Base-by-base conservation (phyloP, 1,140 invertebrate genomes). In the Scaptomyza hsui region DNA sequence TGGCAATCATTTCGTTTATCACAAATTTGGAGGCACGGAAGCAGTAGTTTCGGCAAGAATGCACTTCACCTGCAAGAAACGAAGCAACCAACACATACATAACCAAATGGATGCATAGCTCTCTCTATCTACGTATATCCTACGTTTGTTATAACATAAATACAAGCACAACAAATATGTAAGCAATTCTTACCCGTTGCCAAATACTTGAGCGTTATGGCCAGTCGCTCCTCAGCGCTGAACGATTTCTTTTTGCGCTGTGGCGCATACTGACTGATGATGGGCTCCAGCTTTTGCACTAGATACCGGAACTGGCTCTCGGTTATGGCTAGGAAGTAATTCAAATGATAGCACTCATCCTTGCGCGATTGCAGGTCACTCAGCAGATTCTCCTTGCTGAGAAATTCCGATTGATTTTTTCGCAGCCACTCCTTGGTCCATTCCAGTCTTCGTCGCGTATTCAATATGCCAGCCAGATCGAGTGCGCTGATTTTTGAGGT, bases 11-110 rank as follows among this genome's bases (percentile, higher is more conserved):
- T 85, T 83, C 88, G 73, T 90, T 78, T 85, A 91, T 91, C 79
- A 91, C 89, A 89, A 89, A 78, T 82, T 91, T 90, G 55, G 89
- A 91, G 80, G 89, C 89, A 85, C 89, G 89, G 82, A 91, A 90
- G 77, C 89, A 91, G 80, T 91, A 91, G 75, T 91, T 90, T 72
- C 89, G 86, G 82, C 89, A 91, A 57, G 89, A 90, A 80, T 91
- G 89, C 39, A 91, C 82, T 89, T 91, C 89, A 81, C 89, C 89
- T 91, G 56, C 39, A 48, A 51, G 10, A 48, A 9, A 71, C 35
- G 9, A 41, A 29, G 39, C 9, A 29, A 29, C 26, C 0, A 29
- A 51, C n/a, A 61, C 29, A 37, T 10, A 21, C 16, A 47, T 60
- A 35, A 47, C 15, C 57, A 60, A 60, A 39, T 53, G 32, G 29